Base-by-base conservation (phyloP, 2,888 invertebrate species). In the Sturmia bella region DNA sequence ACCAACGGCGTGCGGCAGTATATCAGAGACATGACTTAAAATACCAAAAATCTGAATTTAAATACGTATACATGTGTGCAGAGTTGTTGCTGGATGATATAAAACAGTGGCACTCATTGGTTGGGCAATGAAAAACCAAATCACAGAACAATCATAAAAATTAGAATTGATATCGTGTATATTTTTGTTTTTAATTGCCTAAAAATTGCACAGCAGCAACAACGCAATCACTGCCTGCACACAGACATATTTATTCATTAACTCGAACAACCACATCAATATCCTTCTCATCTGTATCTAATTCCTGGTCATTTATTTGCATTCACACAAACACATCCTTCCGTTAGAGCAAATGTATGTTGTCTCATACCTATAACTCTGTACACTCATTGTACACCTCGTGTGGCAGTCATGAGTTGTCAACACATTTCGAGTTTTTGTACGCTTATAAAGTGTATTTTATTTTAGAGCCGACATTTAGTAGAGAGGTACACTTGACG, bases 131-230 rank as follows among this genome's bases (percentile, higher is more conserved):
- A 70, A 78, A 68, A 82, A 75, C 79, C 83, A 80, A 83, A 80
- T 83, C 85, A 69, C 80, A 80, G 85, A 85, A 84, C 86, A 87
- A 86, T 87, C 85, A 86, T 85, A 85, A 85, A 87, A 86, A 86
- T 86, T 84, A 84, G 85, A 82, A 85, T 85, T 85, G 85, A 85
- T 85, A 85, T 84, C 80, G 82, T 75, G 76, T 83, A 80, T 76
- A 80, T 79, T 75, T 69, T 77, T 76, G 82, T 79, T 81, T 85
- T 86, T 87, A 87, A 87, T 87, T 87, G 87, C 84, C 84, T 78
- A 78, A 82, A 78, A 70, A 78, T 79, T 75, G 82, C 66, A 45
- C 74, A 70, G 41, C 64, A 79, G 63, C 73, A 70, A 48, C 64
- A 79, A 69, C 73, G 54, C 39, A 69, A 76, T 59, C 80, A 75